A percentile compares a stretch with the other conserved stretches of the same genome.
Conservation (phyloP, 1,140 invertebrate species). For the Drosophila tani region DNA sequence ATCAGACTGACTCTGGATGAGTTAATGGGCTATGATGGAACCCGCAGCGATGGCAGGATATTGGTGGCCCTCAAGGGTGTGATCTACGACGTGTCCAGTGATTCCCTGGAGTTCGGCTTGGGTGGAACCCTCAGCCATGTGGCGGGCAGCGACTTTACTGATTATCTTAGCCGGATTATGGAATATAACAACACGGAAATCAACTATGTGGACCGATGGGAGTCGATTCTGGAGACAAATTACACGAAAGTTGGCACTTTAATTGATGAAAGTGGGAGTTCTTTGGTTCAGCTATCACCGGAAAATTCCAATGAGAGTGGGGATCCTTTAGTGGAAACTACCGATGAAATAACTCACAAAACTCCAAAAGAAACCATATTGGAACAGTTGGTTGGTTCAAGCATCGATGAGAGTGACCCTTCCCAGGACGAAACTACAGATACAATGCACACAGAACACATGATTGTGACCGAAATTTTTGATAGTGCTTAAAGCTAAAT, state of each 20-base stretch:
- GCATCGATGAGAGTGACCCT: too few species aligned
- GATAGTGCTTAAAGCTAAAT: background rate
- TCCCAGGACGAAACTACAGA: too few species aligned
- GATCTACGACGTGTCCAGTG: slow-evolving; percentile 57
- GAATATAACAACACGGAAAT: background rate
- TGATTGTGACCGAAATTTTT: background rate
- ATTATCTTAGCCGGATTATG: slow-evolving; percentile 30
- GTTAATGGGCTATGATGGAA: slow-evolving; percentile 40
- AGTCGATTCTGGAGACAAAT: slow-evolving; percentile 27
- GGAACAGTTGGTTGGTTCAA: background rate
- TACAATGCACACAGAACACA: too few species aligned
- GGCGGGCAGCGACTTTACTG: slow-evolving; percentile 51
- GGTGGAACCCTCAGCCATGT: slow-evolving; percentile 24
- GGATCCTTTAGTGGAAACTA: background rate
- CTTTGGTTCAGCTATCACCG: background rate
- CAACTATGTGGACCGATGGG: slow-evolving; percentile 47
- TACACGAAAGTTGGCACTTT: slow-evolving; percentile 47
- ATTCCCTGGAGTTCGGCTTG: slow-evolving; percentile 21
- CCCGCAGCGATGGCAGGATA: slow-evolving; percentile 49
- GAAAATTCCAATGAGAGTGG: background rate
- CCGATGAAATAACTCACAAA: background rate
- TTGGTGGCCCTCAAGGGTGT: slow-evolving; percentile 44
- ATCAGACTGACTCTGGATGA: slow-evolving; percentile 20
- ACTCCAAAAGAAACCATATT: background rate
- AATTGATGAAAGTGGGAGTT: slow-evolving; percentile 10